Conservation (phyloP, 92 coral and sea anemone genomes). For the Zoanthus sansibaricus region DNA sequence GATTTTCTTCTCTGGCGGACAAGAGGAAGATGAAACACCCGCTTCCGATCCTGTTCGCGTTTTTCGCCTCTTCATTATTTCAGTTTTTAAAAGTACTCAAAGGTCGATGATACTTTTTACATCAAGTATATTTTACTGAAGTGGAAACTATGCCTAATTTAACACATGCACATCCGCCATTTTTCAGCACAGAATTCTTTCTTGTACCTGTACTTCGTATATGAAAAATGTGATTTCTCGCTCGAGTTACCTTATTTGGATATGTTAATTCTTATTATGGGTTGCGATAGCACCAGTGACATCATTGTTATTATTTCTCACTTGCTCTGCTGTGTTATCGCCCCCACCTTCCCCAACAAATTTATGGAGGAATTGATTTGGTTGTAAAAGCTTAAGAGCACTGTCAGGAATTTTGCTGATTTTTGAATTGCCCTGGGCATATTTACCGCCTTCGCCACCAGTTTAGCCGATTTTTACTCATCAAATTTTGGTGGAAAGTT, state of each 20-base stretch:
- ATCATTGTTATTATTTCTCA: conserved; percentile 84
- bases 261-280: conserved; percentile 68
- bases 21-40: conserved; percentile 59
- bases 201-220: neutral
- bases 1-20: conserved; percentile 77
- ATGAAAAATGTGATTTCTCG: neutral
- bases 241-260: conserved; percentile 74
- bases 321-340: conserved; percentile 68
- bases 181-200: conserved; percentile 23
- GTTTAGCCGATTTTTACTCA: conserved; percentile 5
- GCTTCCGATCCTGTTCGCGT: conserved; percentile 81
- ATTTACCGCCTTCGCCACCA: conserved; percentile 11
- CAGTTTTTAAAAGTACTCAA: neutral
- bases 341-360: conserved; percentile 71
- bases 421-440: conserved; percentile 21
- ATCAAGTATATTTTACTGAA: neutral
- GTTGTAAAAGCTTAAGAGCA: conserved; percentile 17
- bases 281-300: conserved; percentile 69
- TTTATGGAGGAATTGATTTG: conserved; percentile 55
- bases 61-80: conserved; percentile 83
- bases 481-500: neutral
- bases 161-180: conserved; percentile 30
- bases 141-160: neutral
- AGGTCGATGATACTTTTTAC: neutral
- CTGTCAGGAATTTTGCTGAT: neutral